Evolutionary conservation across 2,113 vertebrate species (phyloP), one percentile per base, ranked within the genome.

Genomic region (Corythornis madagascariensis): DNA sequence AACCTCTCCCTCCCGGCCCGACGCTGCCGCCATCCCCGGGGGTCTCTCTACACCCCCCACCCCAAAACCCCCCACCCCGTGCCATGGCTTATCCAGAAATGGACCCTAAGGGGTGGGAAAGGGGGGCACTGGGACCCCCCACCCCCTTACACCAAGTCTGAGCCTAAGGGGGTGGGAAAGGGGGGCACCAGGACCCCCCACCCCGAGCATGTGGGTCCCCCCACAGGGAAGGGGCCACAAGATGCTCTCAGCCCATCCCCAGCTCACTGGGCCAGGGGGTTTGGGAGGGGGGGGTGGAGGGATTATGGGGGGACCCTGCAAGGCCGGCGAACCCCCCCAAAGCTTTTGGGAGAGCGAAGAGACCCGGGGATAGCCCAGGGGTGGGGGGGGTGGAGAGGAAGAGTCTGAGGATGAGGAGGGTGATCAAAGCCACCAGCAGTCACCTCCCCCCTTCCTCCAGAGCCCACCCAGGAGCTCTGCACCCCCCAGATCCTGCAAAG

Each of bases 1-100:
- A 97, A 97, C 96, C 96, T 98, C 94, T 97, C 94, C 86, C 95
- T 96, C 92, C 95, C 88, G 47, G 92, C 94, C 95, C 92, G 59
- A 85, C 13, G 80, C 96, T 89, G 95, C 97, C 94, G 45, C 96
- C 92, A 4, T 6, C 70, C 84, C 83, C 29, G 6, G 75, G 88
- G 90, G 75, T 56, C 42, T 63, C 81, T 50, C 48, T 50, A 47
- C 19, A 12, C 7, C 48, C 48, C 48, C 22, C 48, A 21, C 48
- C 22, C 48, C 48, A 6, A 38, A 24, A 52, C 91, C 16, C 83
- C 48, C 81, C 78, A 48, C 67, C 7, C 33, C 33, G 3, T 66
- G 31, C 7, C 93, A 96, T 97, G 97, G 97, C 96, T 97, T 97
- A 73, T 65, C 93, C 93, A 95, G 92, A 96, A 97, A 94, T 45